phyloP scores from a whole-genome alignment of 2,888 invertebrate genomes.

The Cosmia pyralina region DNA sequence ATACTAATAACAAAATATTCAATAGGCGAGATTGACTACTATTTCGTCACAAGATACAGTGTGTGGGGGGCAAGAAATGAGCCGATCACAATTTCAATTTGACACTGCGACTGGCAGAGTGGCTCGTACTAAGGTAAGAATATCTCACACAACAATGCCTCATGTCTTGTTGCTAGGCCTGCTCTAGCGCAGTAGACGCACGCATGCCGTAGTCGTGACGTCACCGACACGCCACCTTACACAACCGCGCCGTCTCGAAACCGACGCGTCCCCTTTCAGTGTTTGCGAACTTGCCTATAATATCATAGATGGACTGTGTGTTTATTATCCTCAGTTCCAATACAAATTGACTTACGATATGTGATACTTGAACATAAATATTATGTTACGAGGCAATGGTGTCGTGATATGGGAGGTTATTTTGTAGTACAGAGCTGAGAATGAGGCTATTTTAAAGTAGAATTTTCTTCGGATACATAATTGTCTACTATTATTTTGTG shows the following conservation, averaged over 20 bases:
- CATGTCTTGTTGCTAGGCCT: background rate
- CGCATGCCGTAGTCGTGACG: constrained; percentile 44
- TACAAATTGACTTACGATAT: constrained; percentile 58
- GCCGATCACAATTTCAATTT: too few relatives aligned
- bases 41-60: constrained; percentile 8
- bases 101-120: too few relatives aligned
- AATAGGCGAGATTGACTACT: constrained; percentile 3
- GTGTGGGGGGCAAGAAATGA: constrained; percentile 42
- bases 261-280: constrained; percentile 63
- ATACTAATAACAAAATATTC: background rate
- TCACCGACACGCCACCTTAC: constrained; percentile 62
- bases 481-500: constrained; percentile 40
- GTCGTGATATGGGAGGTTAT: constrained; percentile 3
- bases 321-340: constrained; percentile 41
- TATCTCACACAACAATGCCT: background rate
- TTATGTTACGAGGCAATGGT: constrained; percentile 25
- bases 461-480: background rate
- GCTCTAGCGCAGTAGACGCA: background rate
- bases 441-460: background rate
- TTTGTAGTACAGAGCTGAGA: constrained; percentile 4
- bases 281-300: constrained; percentile 54
- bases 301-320: constrained; percentile 56
- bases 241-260: constrained; percentile 61
- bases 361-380: constrained; percentile 52
- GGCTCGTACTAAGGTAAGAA: background rate